phyloP scores from a whole-genome alignment of 64 coral and sea anemone species.

The Stichodactyla helianthus region DNA sequence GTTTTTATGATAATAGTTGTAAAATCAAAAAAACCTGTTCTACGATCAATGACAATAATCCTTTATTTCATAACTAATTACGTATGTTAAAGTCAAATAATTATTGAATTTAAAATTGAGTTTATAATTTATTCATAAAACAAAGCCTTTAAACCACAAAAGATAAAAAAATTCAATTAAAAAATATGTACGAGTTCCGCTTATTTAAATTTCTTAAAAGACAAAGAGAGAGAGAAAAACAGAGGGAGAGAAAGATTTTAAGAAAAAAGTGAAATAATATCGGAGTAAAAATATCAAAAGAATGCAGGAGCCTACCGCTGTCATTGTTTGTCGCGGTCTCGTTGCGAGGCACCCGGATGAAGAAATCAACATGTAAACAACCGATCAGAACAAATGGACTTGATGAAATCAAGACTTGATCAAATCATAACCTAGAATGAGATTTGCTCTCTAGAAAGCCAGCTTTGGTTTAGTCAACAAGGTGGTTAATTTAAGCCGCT shows the following conservation, averaged over 20 bases:
- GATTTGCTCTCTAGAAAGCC: background rate
- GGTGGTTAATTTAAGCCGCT: background rate
- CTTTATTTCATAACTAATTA: no score
- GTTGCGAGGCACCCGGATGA: slow-evolving; percentile 21
- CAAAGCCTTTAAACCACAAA: no score
- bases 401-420: slow-evolving; percentile 22
- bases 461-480: background rate
- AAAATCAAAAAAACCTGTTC: no score
- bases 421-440: background rate
- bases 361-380: slow-evolving; percentile 27
- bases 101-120: no score
- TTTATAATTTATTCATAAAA: no score
- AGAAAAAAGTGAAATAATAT: no score
- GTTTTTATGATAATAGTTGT: no score
- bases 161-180: no score
- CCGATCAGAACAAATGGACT: background rate
- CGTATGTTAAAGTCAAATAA: no score
- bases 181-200: no score
- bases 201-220: background rate
- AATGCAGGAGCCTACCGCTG: background rate
- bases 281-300: background rate
- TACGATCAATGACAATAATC: no score
- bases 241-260: background rate
- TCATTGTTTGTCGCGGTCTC: slow-evolving; percentile 8
- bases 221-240: background rate